Conservation (phyloP, 2,797 vertebrate species). For the Cirrhinus mrigala region DNA sequence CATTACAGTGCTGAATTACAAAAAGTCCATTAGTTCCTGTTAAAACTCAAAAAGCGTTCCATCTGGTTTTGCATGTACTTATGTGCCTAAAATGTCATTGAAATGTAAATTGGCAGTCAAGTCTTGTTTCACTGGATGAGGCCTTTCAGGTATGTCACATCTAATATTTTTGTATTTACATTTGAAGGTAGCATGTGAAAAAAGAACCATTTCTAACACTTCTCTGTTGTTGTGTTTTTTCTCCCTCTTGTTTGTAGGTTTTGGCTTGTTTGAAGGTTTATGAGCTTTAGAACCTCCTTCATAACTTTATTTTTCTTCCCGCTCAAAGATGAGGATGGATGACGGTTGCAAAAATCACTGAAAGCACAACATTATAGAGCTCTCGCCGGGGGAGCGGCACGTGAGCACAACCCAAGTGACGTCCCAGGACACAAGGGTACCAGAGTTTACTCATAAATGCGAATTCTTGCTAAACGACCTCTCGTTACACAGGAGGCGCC, state of each 20-base stretch:
- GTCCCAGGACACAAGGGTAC: neutral
- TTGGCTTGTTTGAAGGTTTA: too few relatives aligned
- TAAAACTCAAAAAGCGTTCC: neutral
- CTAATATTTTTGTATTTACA: neutral
- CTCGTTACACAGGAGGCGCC: slow-evolving; percentile 44
- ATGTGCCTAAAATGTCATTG: neutral
- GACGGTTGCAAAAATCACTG: neutral
- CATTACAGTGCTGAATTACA: neutral
- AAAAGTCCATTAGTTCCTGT: neutral
- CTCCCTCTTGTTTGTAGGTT: neutral
- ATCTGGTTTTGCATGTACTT: neutral
- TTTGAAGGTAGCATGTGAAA: neutral
- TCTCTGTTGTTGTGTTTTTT: neutral
- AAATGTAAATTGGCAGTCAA: neutral
- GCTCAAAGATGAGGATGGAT: neutral
- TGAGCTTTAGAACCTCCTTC: neutral
- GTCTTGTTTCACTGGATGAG: neutral
- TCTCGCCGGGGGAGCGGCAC: neutral
- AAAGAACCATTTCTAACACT: neutral
- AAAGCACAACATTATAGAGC: neutral
- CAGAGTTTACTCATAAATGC: slow-evolving; percentile 32
- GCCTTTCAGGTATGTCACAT: neutral
- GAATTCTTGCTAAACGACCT: slow-evolving; percentile 37
- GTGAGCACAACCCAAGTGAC: neutral
- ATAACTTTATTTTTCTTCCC: neutral